These are phyloP conservation scores for Miltochrista miniata DNA, from an alignment of 2,888 invertebrate genomes.

Conservation along the genomic window DNA sequence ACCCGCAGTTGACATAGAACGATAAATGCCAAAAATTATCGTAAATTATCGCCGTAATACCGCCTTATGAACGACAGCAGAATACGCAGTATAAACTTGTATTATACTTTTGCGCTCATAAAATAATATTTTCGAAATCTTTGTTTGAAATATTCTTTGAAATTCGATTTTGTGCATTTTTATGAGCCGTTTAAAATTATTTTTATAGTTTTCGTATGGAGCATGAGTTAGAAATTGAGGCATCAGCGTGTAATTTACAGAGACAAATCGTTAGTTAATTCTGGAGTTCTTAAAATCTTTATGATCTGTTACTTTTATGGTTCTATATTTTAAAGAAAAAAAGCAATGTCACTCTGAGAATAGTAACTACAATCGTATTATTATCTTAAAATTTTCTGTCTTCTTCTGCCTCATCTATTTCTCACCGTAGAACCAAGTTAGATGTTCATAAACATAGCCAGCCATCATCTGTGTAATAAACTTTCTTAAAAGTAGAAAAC, in stretches of 20 bases:
- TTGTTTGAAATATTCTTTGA: conserved; percentile 50
- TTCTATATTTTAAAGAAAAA: background rate
- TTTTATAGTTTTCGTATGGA: conserved; percentile 40
- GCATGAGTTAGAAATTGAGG: conserved; percentile 27
- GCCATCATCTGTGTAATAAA: no score
- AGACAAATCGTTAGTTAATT: conserved; percentile 29
- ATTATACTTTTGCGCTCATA: conserved; percentile 53
- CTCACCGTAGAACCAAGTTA: background rate
- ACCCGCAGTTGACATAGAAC: conserved; percentile 68
- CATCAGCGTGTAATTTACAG: conserved; percentile 22
- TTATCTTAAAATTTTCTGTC: no score
- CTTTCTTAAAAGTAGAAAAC: no score
- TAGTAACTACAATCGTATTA: no score
- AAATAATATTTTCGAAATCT: conserved; percentile 65
- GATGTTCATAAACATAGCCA: no score
- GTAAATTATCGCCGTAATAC: conserved; percentile 68
- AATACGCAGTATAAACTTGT: conserved; percentile 68
- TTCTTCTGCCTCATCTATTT: no score
- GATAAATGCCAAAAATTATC: conserved; percentile 69
- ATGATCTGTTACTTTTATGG: conserved; percentile 11
- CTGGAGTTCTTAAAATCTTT: conserved; percentile 12
- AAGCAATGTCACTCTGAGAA: no score
- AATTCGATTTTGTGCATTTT: conserved; percentile 38
- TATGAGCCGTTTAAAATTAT: conserved; percentile 43
- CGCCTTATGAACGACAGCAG: conserved; percentile 59